Evolutionary conservation across 2,113 vertebrate genomes (phyloP).

Genomic region (Mormyrus iriodes): DNA sequence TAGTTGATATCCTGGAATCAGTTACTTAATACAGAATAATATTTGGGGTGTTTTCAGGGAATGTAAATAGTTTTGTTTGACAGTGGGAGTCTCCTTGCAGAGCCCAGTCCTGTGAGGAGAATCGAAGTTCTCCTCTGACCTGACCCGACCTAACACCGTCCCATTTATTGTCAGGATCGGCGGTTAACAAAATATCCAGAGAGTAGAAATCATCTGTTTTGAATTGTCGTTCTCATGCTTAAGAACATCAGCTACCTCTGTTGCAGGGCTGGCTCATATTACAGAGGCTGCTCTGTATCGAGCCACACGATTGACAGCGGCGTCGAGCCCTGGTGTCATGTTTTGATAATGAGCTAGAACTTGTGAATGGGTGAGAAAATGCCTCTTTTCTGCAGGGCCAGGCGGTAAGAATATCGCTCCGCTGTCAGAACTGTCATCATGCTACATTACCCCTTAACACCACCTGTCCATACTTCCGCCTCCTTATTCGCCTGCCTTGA

Average conservation of each 20-base stretch:
- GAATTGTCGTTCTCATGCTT: background rate
- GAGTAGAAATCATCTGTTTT: slow-evolving; percentile 4
- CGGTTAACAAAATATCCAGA: background rate
- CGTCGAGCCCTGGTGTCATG: background rate
- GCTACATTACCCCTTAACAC: background rate
- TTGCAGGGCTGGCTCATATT: background rate
- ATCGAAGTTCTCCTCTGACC: background rate
- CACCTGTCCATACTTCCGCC: background rate
- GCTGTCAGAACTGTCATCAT: background rate
- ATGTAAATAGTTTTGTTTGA: background rate
- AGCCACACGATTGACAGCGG: background rate
- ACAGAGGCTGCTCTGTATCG: background rate
- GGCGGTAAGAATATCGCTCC: background rate
- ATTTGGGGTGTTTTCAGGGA: background rate
- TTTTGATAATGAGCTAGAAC: background rate
- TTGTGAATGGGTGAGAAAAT: background rate
- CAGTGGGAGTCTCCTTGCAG: background rate
- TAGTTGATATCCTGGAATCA: background rate
- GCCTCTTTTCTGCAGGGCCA: background rate
- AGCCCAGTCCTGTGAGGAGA: background rate
- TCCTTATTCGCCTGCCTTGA: background rate
- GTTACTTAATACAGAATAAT: background rate
- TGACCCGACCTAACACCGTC: background rate
- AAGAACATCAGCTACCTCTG: background rate
- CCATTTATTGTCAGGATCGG: background rate